phyloP scores from a whole-genome alignment of 1,140 invertebrate species.

The Drosophila busckii region DNA sequence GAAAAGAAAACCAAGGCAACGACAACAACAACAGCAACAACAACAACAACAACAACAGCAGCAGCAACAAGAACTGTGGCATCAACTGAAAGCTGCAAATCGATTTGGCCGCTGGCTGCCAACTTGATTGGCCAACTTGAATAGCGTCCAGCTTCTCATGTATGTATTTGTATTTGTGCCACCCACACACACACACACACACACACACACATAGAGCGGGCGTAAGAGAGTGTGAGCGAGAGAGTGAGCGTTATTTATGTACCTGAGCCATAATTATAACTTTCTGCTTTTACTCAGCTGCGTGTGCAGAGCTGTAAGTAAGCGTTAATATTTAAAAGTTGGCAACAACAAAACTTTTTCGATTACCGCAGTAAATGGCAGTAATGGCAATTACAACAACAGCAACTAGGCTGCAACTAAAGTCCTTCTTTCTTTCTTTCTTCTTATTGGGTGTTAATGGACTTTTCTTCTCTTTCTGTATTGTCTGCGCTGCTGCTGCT shows the following conservation, averaged over 20 bases:
- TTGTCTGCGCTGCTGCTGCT: neutral
- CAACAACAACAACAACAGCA: constrained; percentile 1
- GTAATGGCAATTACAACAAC: too few species aligned
- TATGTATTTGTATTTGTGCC: too few species aligned
- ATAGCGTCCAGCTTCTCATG: too few species aligned
- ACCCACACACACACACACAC: neutral
- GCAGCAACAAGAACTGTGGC: neutral
- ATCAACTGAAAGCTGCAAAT: constrained; percentile 57
- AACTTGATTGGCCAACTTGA: constrained; percentile 33
- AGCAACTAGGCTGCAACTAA: constrained; percentile 7
- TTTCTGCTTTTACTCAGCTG: constrained; percentile 26
- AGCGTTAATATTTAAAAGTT: constrained; percentile 76
- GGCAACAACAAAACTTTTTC: constrained; percentile 61
- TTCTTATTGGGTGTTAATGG: constrained; percentile 74
- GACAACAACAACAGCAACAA: too few species aligned
- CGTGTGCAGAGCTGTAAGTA: constrained; percentile 69
- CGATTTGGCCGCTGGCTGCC: constrained; percentile 69
- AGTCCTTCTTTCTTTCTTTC: constrained; percentile 29
- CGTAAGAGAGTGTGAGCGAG: constrained; percentile 3
- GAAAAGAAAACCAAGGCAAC: too few species aligned
- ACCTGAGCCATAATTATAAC: constrained; percentile 71
- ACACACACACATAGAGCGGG: neutral
- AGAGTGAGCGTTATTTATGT: constrained; percentile 66
- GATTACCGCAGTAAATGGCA: constrained; percentile 63
- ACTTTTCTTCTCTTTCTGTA: constrained; percentile 28